These are phyloP conservation scores for Uloborus plumipes DNA, from an alignment of 2,888 invertebrate species.

Conservation along the genomic window DNA sequence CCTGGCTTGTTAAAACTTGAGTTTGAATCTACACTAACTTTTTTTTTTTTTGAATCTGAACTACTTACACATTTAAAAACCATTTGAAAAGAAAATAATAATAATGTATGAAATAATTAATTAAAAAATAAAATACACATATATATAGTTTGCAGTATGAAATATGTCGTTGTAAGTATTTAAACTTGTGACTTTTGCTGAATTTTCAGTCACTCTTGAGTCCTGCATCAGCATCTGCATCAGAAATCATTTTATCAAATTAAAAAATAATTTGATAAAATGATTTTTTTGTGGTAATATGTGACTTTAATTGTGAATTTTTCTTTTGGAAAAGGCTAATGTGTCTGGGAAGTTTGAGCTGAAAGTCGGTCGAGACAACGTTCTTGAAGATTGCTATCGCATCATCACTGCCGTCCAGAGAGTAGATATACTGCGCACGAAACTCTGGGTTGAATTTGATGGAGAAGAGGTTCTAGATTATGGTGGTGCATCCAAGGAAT, in stretches of 20 bases:
- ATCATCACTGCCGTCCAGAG: conserved; percentile 92
- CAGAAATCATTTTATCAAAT: no score
- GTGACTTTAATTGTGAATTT: conserved; percentile 60
- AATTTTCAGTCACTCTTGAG: background rate
- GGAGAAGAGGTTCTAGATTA: conserved; percentile 97
- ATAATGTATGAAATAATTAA: no score
- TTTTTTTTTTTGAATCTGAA: no score
- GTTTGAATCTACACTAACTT: no score
- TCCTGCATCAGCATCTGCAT: background rate
- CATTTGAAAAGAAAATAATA: no score
- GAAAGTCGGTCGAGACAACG: conserved; percentile 86
- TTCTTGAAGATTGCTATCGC: conserved; percentile 96
- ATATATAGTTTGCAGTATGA: background rate
- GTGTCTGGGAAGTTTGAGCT: conserved; percentile 98
- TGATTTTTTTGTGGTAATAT: background rate
- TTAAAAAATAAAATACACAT: no score
- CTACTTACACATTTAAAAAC: no score
- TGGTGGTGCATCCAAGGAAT: conserved; percentile 95
- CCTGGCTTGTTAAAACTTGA: no score
- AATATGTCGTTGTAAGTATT: background rate
- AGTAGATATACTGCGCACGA: conserved; percentile 93
- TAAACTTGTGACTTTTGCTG: background rate
- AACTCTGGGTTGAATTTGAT: conserved; percentile 99
- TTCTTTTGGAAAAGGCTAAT: conserved; percentile 79
- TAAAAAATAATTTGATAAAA: background rate